These are phyloP conservation scores for Oryzias curvinotus DNA, from an alignment of 2,113 vertebrate species.

Conservation along the genomic window DNA sequence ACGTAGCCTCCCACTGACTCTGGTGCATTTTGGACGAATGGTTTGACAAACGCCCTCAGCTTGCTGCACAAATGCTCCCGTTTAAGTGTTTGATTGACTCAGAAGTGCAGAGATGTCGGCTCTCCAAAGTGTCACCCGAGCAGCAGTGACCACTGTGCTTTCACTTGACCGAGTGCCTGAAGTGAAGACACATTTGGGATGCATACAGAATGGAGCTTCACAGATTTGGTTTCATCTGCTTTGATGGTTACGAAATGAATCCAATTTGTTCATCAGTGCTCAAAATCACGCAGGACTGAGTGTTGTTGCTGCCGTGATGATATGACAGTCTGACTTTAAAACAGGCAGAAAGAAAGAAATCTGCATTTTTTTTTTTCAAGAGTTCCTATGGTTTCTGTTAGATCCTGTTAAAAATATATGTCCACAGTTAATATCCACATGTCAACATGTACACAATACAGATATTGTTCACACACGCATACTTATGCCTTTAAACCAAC, in stretches of 20 bases:
- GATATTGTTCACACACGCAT: too few relatives aligned
- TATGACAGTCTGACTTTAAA: neutral
- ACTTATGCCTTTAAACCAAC: too few relatives aligned
- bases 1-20: constrained; percentile 32
- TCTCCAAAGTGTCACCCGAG: constrained; percentile 32
- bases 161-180: constrained; percentile 51
- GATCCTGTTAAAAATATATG: too few relatives aligned
- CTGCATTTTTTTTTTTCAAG: too few relatives aligned
- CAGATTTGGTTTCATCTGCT: constrained; percentile 45
- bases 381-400: too few relatives aligned
- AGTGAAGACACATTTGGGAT: constrained; percentile 63
- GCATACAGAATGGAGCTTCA: constrained; percentile 63
- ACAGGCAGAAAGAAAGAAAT: neutral
- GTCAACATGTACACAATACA: too few relatives aligned
- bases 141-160: constrained; percentile 42
- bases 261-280: constrained; percentile 29
- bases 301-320: neutral
- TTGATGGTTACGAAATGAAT: constrained; percentile 63
- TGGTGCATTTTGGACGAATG: constrained; percentile 52
- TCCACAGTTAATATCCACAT: too few relatives aligned
- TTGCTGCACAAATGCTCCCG: constrained; percentile 58
- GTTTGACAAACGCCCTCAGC: constrained; percentile 56
- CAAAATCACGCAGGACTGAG: constrained; percentile 5
- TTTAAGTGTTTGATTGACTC: constrained; percentile 55
- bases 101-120: constrained; percentile 1